Evolutionary conservation across 2,797 vertebrate genomes (phyloP).

Genomic region (Sorex maritimensis): DNA sequence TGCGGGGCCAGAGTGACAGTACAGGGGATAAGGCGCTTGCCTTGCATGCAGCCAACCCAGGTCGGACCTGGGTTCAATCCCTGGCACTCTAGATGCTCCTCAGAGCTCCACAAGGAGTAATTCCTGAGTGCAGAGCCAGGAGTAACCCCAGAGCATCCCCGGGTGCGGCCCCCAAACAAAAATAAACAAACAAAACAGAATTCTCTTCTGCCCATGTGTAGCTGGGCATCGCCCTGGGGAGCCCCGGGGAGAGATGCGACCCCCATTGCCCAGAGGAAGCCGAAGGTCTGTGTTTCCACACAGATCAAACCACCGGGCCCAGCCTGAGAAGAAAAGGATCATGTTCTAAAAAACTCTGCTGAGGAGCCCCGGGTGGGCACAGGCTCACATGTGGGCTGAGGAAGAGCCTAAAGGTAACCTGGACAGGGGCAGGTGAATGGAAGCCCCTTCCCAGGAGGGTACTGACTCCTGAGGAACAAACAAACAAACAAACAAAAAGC

Average conservation of each 20-base stretch:
- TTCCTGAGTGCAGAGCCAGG: no score
- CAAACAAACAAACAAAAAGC: not conserved
- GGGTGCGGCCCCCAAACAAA: no score
- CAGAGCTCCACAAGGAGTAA: no score
- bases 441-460: not conserved
- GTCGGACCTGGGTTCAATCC: no score
- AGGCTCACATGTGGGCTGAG: not conserved
- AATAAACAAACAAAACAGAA: no score
- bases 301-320: not conserved
- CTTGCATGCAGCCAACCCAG: no score
- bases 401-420: not conserved
- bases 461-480: not conserved
- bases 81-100: no score
- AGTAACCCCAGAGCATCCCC: no score
- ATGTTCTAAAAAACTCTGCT: not conserved
- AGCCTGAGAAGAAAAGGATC: not conserved
- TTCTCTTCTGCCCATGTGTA: not conserved
- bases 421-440: not conserved
- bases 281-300: not conserved
- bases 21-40: no score
- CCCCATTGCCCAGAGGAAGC: slow-evolving; percentile 25
- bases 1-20: no score
- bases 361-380: not conserved
- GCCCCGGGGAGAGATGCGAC: no score
- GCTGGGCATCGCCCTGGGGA: not conserved